phyloP scores from a whole-genome alignment of 2,113 vertebrate species.

The Tinamus guttatus region DNA sequence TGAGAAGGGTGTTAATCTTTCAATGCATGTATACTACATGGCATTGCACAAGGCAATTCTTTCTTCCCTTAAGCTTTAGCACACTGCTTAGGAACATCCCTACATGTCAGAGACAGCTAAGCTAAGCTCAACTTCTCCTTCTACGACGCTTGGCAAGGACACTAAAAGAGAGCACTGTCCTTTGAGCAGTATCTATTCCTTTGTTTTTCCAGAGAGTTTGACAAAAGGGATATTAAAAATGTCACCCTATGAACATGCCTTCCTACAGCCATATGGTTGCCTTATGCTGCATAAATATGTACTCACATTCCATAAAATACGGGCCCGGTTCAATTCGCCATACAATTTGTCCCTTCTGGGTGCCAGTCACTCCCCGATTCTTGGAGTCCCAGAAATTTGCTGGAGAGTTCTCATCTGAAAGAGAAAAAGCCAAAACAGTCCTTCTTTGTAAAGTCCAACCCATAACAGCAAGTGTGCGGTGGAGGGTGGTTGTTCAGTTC shows the following conservation, averaged over 20 bases:
- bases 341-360: conserved; percentile 95
- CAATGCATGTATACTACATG: rapidly evolving
- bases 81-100: background rate
- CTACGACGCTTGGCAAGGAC: rapidly evolving
- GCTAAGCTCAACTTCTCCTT: too few species aligned
- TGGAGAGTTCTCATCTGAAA: conserved; percentile 94
- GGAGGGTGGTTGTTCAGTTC: background rate
- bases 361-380: conserved; percentile 96
- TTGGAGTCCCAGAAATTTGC: conserved; percentile 99
- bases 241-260: background rate
- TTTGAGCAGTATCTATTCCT: background rate
- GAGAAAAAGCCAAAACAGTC: background rate
- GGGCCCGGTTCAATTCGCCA: conserved; percentile 97
- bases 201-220: background rate
- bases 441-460: background rate
- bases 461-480: background rate
- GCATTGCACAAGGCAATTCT: background rate
- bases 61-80: background rate
- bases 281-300: background rate
- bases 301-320: conserved; percentile 98
- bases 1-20: background rate
- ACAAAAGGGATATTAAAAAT: background rate
- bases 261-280: background rate
- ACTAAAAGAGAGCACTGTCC: background rate
- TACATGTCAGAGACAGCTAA: background rate